Evolutionary conservation across 2,888 invertebrate genomes (phyloP).

Genomic region (Lamellibrachia satsuma): DNA sequence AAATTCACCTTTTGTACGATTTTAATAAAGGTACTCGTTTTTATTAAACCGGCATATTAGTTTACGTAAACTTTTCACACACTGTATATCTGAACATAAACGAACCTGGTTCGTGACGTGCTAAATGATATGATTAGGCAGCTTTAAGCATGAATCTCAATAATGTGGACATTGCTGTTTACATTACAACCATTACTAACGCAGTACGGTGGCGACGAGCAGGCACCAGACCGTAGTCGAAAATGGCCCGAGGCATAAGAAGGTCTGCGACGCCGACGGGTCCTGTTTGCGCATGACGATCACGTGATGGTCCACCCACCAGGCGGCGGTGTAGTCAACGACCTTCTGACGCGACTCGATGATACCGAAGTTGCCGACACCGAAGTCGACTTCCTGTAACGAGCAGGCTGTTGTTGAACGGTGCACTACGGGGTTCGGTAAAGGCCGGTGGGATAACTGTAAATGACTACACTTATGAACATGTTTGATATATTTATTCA

Average conservation of each 20-base stretch:
- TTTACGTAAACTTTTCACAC: too few species aligned
- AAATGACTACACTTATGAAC: too few species aligned
- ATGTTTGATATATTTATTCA: too few species aligned
- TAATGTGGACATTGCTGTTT: neutral
- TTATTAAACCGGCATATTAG: too few species aligned
- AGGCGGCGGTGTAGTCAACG: conserved; percentile 89
- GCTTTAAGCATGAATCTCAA: neutral
- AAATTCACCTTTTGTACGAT: too few species aligned
- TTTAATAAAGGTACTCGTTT: too few species aligned
- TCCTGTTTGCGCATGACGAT: conserved; percentile 48
- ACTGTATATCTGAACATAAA: too few species aligned
- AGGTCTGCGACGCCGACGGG: conserved; percentile 34
- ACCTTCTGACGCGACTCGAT: conserved; percentile 88
- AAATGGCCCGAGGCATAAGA: conserved; percentile 36
- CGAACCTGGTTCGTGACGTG: too few species aligned
- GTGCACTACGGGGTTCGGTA: neutral
- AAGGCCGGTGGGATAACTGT: neutral
- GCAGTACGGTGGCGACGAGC: conserved; percentile 28
- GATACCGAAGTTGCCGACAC: conserved; percentile 84
- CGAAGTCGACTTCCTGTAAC: conserved; percentile 83
- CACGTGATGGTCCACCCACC: conserved; percentile 46
- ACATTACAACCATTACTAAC: conserved; percentile 22
- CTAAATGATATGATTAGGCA: neutral
- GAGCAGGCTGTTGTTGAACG: neutral
- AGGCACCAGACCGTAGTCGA: conserved; percentile 31